phyloP scores from a whole-genome alignment of 2,888 invertebrate species.

The Osmoderma eremita region DNA sequence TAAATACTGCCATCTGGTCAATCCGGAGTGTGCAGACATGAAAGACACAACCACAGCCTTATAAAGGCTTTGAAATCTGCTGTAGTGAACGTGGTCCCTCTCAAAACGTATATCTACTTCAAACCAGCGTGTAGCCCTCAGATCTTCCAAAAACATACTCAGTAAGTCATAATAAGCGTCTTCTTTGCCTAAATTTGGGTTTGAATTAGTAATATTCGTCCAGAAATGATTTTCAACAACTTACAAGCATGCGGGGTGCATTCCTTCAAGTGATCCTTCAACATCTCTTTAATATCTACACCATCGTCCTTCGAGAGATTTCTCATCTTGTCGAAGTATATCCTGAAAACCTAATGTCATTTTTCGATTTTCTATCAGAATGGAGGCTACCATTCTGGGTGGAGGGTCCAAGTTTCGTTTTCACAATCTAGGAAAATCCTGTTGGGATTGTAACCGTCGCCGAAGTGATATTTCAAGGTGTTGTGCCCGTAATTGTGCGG shows the following conservation, averaged over 20 bases:
- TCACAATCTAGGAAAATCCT: constrained; percentile 22
- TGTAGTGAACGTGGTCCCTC: constrained; percentile 6
- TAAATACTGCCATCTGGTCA: constrained; percentile 80
- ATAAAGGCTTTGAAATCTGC: constrained; percentile 16
- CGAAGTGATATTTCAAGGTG: constrained; percentile 75
- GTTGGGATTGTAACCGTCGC: constrained; percentile 18
- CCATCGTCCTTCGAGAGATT: constrained; percentile 7
- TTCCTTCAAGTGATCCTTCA: background rate
- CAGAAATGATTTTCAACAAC: background rate
- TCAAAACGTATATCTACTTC: constrained; percentile 36
- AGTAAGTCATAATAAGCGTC: constrained; percentile 44
- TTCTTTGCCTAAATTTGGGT: constrained; percentile 3
- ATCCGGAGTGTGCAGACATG: constrained; percentile 87
- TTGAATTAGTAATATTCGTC: too few relatives aligned
- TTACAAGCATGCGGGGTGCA: background rate
- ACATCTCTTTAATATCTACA: constrained; percentile 4
- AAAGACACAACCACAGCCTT: constrained; percentile 68
- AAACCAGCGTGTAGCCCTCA: constrained; percentile 57
- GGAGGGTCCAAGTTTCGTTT: constrained; percentile 76
- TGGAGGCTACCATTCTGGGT: constrained; percentile 76
- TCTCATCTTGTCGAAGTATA: constrained; percentile 9
- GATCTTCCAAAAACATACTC: constrained; percentile 55
- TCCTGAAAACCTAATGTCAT: background rate
- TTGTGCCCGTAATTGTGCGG: constrained; percentile 82
- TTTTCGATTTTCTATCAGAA: too few relatives aligned